A percentile compares a stretch with the other conserved stretches of the same genome.
These are phyloP conservation scores for Conus canariensis DNA, from an alignment of 2,888 invertebrate species.

Conservation along the genomic window DNA sequence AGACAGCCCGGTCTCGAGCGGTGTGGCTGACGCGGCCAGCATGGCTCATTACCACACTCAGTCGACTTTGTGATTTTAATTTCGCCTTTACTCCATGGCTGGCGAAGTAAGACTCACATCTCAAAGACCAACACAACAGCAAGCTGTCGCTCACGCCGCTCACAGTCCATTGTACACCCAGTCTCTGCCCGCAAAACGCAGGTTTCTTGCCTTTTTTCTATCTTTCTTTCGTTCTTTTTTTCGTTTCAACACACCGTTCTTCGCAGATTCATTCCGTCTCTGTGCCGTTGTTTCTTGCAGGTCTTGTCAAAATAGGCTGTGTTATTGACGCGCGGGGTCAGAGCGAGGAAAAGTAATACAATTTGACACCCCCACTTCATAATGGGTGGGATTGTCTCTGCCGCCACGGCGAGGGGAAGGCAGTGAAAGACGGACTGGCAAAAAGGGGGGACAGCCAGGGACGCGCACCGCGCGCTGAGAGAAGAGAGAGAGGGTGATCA, in stretches of 20 bases:
- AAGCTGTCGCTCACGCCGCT: conserved; percentile 61
- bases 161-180: conserved; percentile 53
- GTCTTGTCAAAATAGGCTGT: conserved; percentile 55
- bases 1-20: conserved; percentile 39
- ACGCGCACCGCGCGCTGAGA: conserved; percentile 16
- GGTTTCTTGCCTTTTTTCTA: not conserved
- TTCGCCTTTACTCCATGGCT: conserved; percentile 50
- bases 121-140: conserved; percentile 63
- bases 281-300: not conserved
- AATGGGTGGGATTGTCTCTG: conserved; percentile 58
- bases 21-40: conserved; percentile 41
- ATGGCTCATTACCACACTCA: conserved; percentile 61
- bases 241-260: not conserved
- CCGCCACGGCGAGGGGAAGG: conserved; percentile 35
- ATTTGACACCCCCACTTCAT: conserved; percentile 49
- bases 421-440: conserved; percentile 28
- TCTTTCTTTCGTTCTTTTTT: not conserved
- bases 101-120: conserved; percentile 54
- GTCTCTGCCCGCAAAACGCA: conserved; percentile 53
- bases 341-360: conserved; percentile 51
- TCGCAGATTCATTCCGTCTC: not conserved
- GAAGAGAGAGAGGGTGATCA: conserved; percentile 43
- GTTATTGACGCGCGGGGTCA: conserved; percentile 54
- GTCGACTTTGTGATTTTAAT: conserved; percentile 69
- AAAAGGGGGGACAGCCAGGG: conserved; percentile 29